phyloP scores from a whole-genome alignment of 2,888 invertebrate genomes.

The Cristatella mucedo region DNA sequence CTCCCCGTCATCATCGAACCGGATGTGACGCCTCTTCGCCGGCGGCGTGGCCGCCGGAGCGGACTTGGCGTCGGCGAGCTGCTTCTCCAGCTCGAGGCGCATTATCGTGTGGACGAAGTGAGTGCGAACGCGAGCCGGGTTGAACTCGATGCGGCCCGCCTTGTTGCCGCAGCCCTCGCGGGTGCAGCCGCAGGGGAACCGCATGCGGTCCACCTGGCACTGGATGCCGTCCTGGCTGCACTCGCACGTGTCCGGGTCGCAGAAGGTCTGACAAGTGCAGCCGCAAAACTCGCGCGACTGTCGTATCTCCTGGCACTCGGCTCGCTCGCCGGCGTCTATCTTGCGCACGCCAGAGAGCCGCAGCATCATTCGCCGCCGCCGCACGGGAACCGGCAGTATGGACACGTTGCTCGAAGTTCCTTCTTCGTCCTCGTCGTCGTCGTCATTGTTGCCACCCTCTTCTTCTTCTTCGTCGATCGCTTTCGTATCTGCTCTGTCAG shows the following conservation, averaged over 20 bases:
- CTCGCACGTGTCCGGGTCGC: conserved; percentile 85
- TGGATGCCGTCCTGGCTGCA: conserved; percentile 88
- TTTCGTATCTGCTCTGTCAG: conserved; percentile 30
- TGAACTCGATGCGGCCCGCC: conserved; percentile 84
- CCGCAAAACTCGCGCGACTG: conserved; percentile 59
- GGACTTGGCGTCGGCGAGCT: too few species aligned
- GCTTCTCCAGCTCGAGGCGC: conserved; percentile 44
- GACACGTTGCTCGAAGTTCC: conserved; percentile 35
- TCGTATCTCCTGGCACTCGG: conserved; percentile 78
- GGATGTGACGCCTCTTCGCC: too few species aligned
- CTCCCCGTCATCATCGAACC: too few species aligned
- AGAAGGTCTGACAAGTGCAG: conserved; percentile 43
- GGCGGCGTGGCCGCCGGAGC: too few species aligned
- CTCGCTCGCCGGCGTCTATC: conserved; percentile 80
- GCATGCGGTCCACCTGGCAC: conserved; percentile 87
- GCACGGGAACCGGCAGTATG: conserved; percentile 67
- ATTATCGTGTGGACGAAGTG: conserved; percentile 93
- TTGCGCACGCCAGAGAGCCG: conserved; percentile 82
- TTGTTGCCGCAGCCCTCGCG: conserved; percentile 83
- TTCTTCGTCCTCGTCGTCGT: conserved; percentile 18
- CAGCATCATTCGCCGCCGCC: conserved; percentile 69
- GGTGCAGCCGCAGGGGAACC: conserved; percentile 90
- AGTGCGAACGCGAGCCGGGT: conserved; percentile 79
- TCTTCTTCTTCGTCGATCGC: conserved; percentile 8
- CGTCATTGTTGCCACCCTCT: conserved; percentile 17